Percentiles rank a stretch among this genome's conserved stretches.
Evolutionary conservation across 2,797 vertebrate species (phyloP).

Genomic region (Paratrypauchen microcephalus): DNA sequence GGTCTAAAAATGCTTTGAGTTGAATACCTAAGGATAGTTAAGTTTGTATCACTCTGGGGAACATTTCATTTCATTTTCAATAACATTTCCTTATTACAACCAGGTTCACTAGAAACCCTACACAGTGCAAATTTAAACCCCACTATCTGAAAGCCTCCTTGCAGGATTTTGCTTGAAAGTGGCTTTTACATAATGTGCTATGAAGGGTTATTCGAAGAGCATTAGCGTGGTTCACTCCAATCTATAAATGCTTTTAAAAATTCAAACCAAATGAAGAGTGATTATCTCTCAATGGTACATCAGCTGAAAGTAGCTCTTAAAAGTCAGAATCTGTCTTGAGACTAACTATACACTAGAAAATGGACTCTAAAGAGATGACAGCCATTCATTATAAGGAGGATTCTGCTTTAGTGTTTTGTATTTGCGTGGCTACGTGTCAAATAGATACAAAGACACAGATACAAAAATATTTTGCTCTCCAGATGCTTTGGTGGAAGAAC

Average conservation of each 20-base stretch:
- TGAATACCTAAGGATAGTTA: too few species aligned
- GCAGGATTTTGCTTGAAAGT: slow-evolving; percentile 5
- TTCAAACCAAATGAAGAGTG: slow-evolving; percentile 35
- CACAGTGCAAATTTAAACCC: background rate
- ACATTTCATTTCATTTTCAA: too few species aligned
- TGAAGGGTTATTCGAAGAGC: slow-evolving; percentile 3
- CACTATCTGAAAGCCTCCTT: slow-evolving; percentile 2
- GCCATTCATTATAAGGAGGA: background rate
- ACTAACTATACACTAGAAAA: slow-evolving; percentile 6
- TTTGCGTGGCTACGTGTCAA: background rate
- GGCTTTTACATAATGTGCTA: background rate
- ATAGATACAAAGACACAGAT: background rate
- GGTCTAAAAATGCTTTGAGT: too few species aligned
- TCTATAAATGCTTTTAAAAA: slow-evolving; percentile 22
- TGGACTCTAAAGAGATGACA: slow-evolving; percentile 7
- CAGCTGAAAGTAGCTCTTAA: slow-evolving; percentile 20
- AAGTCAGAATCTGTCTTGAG: slow-evolving; percentile 15
- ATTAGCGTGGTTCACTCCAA: background rate
- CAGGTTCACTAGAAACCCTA: too few species aligned
- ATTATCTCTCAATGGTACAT: slow-evolving; percentile 33
- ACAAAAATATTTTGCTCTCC: background rate
- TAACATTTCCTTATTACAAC: too few species aligned
- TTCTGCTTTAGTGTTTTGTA: background rate
- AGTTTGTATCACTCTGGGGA: too few species aligned
- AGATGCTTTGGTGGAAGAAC: background rate